Percentiles rank a stretch among this genome's conserved stretches.
phyloP scores from a whole-genome alignment of 2,797 vertebrate genomes.

The Diplodus puntazzo region DNA sequence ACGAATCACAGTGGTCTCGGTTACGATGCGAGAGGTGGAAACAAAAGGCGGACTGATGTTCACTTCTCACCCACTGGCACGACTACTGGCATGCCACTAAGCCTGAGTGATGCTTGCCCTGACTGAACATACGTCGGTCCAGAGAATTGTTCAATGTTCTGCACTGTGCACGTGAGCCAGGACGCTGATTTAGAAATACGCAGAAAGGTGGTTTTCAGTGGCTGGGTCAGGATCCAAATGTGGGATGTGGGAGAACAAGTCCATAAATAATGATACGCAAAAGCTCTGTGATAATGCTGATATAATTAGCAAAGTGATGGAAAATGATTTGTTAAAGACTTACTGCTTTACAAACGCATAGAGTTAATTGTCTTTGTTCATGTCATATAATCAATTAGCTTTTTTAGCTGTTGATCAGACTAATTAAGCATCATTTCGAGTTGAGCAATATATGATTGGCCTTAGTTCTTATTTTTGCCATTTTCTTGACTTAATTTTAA shows the following conservation, averaged over 20 bases:
- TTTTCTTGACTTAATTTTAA: background rate
- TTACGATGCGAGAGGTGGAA: slow-evolving; percentile 34
- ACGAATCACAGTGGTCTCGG: slow-evolving; percentile 20
- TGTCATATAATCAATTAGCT: slow-evolving; percentile 2
- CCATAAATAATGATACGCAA: slow-evolving; percentile 3
- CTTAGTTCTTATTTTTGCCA: background rate
- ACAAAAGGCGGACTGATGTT: slow-evolving; percentile 31
- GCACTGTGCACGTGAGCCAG: slow-evolving; percentile 1
- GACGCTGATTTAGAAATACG: slow-evolving; percentile 13
- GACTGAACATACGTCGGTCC: slow-evolving; percentile 32
- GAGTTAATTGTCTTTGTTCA: background rate
- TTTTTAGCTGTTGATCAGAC: slow-evolving; percentile 39
- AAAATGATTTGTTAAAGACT: background rate
- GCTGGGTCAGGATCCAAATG: slow-evolving; percentile 37
- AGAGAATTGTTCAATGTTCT: slow-evolving; percentile 26
- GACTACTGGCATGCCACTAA: slow-evolving; percentile 25
- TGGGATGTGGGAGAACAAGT: slow-evolving; percentile 25
- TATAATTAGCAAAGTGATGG: background rate
- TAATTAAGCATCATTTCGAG: background rate
- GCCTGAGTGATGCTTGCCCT: slow-evolving; percentile 28
- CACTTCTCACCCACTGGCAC: slow-evolving; percentile 26
- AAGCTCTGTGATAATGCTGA: slow-evolving; percentile 29
- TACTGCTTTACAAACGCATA: slow-evolving; percentile 14
- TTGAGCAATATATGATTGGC: background rate
- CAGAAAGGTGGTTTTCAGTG: slow-evolving; percentile 18